These are phyloP conservation scores for Chaetops frenatus DNA, from an alignment of 2,113 vertebrate species.

Conservation along the genomic window DNA sequence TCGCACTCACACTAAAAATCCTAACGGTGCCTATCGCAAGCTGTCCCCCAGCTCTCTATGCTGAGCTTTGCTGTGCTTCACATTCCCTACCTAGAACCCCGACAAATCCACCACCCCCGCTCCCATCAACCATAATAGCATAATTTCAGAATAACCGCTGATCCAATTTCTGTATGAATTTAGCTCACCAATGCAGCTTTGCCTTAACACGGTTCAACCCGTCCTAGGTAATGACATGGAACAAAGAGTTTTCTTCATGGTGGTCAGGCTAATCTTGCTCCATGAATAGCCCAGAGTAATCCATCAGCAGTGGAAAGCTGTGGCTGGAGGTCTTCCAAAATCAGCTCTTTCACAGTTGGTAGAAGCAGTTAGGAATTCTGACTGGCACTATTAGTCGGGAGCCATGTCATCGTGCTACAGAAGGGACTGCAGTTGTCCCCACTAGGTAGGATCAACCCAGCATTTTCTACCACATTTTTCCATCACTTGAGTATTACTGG, in stretches of 20 bases:
- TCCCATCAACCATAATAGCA: not conserved
- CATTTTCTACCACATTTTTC: not conserved
- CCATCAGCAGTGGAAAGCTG: constrained; percentile 67
- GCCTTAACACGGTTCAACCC: constrained; percentile 55
- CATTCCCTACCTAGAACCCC: constrained; percentile 48
- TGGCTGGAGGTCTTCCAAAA: constrained; percentile 73
- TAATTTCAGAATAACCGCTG: constrained; percentile 32
- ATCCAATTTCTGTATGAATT: constrained; percentile 47
- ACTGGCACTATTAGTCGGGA: constrained; percentile 66
- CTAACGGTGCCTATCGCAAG: not conserved
- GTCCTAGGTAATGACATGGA: constrained; percentile 58
- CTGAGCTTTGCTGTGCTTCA: not conserved
- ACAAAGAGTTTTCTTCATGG: constrained; percentile 68
- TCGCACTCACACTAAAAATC: constrained; percentile 24
- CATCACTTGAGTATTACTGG: not conserved
- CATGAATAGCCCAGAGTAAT: constrained; percentile 72
- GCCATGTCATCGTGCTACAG: constrained; percentile 14
- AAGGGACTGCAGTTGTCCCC: constrained; percentile 14
- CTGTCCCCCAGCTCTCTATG: not conserved
- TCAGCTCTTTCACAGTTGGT: constrained; percentile 67
- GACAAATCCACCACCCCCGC: not conserved
- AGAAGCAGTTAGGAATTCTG: constrained; percentile 70
- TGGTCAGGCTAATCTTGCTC: constrained; percentile 69
- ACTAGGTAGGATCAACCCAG: constrained; percentile 24
- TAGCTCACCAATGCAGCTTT: constrained; percentile 44